Percentiles rank a stretch among this genome's conserved stretches.
These are phyloP conservation scores for Pseudobourletiella spinata DNA, from an alignment of 1,140 invertebrate genomes.

Conservation along the genomic window DNA sequence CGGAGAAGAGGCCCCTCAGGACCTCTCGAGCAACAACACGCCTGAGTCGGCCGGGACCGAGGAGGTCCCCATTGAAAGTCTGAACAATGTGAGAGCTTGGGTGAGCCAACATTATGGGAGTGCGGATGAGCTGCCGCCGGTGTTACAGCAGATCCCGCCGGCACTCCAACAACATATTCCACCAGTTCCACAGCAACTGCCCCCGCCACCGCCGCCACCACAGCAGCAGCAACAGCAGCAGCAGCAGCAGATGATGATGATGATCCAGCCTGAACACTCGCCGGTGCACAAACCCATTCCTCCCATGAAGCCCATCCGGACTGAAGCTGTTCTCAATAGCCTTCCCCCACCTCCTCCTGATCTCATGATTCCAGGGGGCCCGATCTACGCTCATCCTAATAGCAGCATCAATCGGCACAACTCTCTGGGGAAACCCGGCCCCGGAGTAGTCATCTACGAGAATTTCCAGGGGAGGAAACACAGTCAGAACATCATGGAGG, in stretches of 20 bases:
- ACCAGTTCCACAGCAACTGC: background rate
- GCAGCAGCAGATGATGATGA: background rate
- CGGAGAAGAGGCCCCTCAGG: background rate
- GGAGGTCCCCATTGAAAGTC: constrained; percentile 11
- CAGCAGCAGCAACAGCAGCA: background rate
- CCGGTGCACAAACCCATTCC: constrained; percentile 7
- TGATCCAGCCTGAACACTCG: background rate
- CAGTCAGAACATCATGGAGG: constrained; percentile 1
- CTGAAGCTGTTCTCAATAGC: background rate
- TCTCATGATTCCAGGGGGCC: background rate
- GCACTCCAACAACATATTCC: background rate
- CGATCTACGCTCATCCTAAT: constrained; percentile 2
- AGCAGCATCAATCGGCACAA: too few species aligned
- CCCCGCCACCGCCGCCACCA: background rate
- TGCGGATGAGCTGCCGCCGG: constrained; percentile 43
- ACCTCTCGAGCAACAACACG: background rate
- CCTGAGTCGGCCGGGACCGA: background rate
- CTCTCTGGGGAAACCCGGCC: background rate
- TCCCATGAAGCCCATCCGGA: background rate
- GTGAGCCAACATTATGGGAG: constrained; percentile 75
- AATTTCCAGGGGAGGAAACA: constrained; percentile 28
- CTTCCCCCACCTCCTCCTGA: background rate
- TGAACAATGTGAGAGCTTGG: constrained; percentile 75
- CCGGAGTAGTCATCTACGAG: constrained; percentile 29
- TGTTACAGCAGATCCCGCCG: background rate